Percentiles rank a stretch among this genome's conserved stretches.
These are phyloP conservation scores for Indri indri DNA, from an alignment of 2,113 vertebrate species.

Conservation along the genomic window DNA sequence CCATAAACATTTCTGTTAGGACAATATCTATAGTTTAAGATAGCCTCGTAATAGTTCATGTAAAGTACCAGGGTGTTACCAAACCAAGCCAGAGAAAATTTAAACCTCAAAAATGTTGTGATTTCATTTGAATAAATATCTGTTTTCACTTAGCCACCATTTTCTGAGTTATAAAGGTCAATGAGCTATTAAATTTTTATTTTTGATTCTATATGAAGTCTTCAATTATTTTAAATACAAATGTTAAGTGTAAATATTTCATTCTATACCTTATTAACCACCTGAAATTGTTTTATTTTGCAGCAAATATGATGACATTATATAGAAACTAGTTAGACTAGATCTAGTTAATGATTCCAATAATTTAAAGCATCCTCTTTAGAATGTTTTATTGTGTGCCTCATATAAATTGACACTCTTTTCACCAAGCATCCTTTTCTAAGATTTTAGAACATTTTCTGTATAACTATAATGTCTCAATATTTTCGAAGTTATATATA, in stretches of 20 bases:
- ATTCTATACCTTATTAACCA: conserved; percentile 39
- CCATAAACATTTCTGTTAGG: conserved; percentile 86
- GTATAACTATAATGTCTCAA: neutral
- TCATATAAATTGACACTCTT: neutral
- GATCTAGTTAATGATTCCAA: conserved; percentile 16
- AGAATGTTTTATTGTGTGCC: neutral
- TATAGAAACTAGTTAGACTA: conserved; percentile 24
- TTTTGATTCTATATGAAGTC: conserved; percentile 35
- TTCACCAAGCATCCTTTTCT: neutral
- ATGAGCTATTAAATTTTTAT: conserved; percentile 55
- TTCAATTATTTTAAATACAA: conserved; percentile 36
- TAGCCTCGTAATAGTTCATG: conserved; percentile 80
- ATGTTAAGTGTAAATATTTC: conserved; percentile 48
- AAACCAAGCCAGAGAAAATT: conserved; percentile 71
- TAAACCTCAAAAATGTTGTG: conserved; percentile 55
- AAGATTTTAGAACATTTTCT: neutral
- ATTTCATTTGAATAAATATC: conserved; percentile 73
- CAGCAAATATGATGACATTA: neutral
- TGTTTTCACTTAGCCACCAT: conserved; percentile 59
- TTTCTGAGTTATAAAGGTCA: conserved; percentile 67
- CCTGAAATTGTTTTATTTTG: conserved; percentile 54
- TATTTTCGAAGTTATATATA: conserved; percentile 3
- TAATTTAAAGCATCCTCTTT: conserved; percentile 28
- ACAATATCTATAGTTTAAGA: conserved; percentile 80
- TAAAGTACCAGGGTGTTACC: conserved; percentile 70